These are phyloP conservation scores for Drusus annulatus DNA, from an alignment of 1,140 invertebrate genomes.

Conservation along the genomic window DNA sequence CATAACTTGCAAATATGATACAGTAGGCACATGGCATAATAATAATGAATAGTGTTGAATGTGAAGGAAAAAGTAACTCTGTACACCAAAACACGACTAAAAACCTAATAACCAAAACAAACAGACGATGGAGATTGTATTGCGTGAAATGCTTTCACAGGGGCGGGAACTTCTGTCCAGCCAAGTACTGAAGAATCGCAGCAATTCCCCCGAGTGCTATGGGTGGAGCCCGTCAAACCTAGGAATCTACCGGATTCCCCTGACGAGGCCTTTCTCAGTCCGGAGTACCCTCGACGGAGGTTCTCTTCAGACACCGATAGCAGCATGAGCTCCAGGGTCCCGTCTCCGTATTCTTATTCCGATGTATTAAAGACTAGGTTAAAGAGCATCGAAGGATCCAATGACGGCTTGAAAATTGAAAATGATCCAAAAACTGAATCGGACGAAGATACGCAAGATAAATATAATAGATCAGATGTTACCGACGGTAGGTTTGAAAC, in stretches of 20 bases:
- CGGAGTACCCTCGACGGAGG: conserved; percentile 39
- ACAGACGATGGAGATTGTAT: conserved; percentile 19
- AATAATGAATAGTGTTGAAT: conserved; percentile 2
- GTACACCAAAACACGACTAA: conserved; percentile 10
- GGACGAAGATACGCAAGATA: too few species aligned
- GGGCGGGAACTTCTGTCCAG: conserved; percentile 51
- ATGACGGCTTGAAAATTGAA: background rate
- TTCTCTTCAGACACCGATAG: conserved; percentile 54
- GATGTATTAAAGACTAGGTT: conserved; percentile 19
- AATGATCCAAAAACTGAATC: background rate
- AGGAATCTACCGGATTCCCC: conserved; percentile 34
- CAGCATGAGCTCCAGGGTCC: conserved; percentile 43
- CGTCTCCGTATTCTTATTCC: conserved; percentile 39
- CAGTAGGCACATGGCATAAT: background rate
- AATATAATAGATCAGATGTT: background rate
- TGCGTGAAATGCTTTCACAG: conserved; percentile 50
- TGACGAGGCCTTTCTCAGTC: conserved; percentile 46
- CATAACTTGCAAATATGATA: background rate
- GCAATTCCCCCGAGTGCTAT: conserved; percentile 55
- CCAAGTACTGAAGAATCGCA: conserved; percentile 29
- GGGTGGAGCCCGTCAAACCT: conserved; percentile 49
- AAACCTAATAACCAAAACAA: conserved; percentile 4
- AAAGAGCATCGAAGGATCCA: background rate
- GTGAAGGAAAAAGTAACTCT: background rate
- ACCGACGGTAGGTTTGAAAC: background rate